These are phyloP conservation scores for Tenthredo notha DNA, from an alignment of 2,888 invertebrate species.

Conservation along the genomic window DNA sequence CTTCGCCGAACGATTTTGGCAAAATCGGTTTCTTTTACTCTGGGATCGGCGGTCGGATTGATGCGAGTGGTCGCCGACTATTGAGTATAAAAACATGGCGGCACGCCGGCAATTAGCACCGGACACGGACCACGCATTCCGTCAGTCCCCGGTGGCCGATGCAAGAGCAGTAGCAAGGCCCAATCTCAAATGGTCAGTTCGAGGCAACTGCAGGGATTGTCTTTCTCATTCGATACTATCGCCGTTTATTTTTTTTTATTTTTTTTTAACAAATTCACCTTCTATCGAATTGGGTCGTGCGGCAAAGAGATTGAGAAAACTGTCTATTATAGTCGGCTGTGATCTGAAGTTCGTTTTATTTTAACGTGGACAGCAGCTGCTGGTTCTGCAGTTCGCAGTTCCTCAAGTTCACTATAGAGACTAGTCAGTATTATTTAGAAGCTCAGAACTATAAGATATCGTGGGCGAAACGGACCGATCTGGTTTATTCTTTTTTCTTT, in stretches of 20 bases:
- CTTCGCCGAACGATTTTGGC: slow-evolving; percentile 47
- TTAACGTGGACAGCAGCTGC: not conserved
- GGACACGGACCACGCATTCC: slow-evolving; percentile 65
- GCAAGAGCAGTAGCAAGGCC: not conserved
- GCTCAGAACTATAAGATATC: not conserved
- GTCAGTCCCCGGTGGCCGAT: slow-evolving; percentile 55
- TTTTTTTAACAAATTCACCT: not conserved
- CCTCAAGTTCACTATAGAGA: not conserved
- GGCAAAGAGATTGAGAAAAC: not conserved
- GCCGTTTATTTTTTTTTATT: not conserved
- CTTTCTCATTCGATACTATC: not conserved
- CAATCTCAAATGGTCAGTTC: not conserved
- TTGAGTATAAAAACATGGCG: slow-evolving; percentile 62
- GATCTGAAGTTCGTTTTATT: not conserved
- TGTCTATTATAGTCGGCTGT: not conserved
- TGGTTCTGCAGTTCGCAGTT: not conserved
- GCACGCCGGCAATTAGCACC: slow-evolving; percentile 64
- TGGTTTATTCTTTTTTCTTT: not conserved
- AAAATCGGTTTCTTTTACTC: slow-evolving; percentile 44
- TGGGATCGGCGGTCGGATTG: slow-evolving; percentile 50
- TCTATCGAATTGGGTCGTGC: not conserved
- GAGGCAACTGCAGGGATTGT: not conserved
- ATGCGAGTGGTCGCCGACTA: slow-evolving; percentile 55
- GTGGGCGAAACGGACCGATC: slow-evolving; percentile 11
- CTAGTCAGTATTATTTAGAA: not conserved